A percentile compares a stretch with the other conserved stretches of the same genome.
Conservation (phyloP, 2,113 vertebrate species). For the Erinaceus europaeus region DNA sequence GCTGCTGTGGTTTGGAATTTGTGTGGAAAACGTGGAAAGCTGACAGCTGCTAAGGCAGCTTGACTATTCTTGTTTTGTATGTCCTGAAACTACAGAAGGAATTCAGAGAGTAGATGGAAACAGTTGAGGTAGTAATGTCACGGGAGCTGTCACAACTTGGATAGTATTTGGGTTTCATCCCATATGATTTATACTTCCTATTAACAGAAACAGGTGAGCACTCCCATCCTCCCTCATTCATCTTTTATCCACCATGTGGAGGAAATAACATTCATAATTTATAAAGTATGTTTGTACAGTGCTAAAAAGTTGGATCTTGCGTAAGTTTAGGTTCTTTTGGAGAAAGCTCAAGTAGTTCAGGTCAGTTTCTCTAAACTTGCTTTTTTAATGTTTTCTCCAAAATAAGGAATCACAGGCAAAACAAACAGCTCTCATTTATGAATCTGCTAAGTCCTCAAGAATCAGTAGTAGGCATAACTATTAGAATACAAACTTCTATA, state of each 20-base stretch:
- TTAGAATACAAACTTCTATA: not conserved
- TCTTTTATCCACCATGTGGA: not conserved
- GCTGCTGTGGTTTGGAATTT: not conserved
- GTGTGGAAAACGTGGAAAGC: not conserved
- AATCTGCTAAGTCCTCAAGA: not conserved
- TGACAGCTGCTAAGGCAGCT: not conserved
- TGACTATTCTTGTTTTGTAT: not conserved
- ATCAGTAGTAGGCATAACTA: accelerated
- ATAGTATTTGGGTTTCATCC: not conserved
- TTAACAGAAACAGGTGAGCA: not conserved
- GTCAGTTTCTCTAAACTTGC: not conserved
- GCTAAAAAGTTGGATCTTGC: not conserved
- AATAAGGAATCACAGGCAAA: not conserved
- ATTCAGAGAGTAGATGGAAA: not conserved
- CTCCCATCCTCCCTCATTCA: not conserved
- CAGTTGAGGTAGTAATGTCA: accelerated
- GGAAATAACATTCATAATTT: not conserved
- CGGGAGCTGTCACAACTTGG: not conserved
- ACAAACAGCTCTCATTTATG: not conserved
- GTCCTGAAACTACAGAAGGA: not conserved
- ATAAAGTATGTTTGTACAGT: too few relatives aligned
- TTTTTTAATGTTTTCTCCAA: not conserved
- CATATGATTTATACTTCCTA: not conserved
- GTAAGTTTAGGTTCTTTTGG: not conserved
- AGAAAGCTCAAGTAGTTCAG: not conserved